Conservation (phyloP, 2,888 invertebrate genomes). For the Meteorus cinctellus region DNA sequence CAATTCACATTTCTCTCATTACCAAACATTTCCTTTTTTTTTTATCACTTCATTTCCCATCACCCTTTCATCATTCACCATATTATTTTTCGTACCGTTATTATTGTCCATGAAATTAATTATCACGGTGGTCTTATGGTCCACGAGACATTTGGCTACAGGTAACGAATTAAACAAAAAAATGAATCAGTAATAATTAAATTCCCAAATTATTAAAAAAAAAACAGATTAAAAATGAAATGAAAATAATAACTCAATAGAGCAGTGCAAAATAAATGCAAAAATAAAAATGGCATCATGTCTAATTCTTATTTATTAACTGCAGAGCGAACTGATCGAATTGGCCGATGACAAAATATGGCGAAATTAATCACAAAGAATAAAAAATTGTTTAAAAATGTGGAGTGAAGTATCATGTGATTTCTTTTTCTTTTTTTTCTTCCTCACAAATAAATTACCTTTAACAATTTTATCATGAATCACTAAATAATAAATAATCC, state of each 20-base stretch:
- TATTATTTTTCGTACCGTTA: conserved; percentile 22
- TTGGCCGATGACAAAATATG: too few relatives aligned
- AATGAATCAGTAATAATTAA: conserved; percentile 15
- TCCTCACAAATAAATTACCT: neutral
- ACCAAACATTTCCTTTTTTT: neutral
- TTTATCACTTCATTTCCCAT: neutral
- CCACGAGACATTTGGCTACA: conserved; percentile 70
- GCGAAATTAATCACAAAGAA: too few relatives aligned
- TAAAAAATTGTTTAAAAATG: too few relatives aligned
- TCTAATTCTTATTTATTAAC: neutral
- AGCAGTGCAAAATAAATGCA: neutral
- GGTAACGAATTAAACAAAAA: conserved; percentile 58
- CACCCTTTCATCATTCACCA: conserved; percentile 7
- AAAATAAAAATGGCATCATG: neutral
- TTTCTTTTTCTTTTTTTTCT: neutral
- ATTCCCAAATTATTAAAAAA: conserved; percentile 15
- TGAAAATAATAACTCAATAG: neutral
- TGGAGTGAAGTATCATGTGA: neutral
- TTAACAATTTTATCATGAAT: neutral
- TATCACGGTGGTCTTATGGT: conserved; percentile 66
- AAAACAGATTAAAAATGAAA: neutral
- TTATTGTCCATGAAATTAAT: conserved; percentile 47
- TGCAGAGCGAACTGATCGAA: too few relatives aligned
- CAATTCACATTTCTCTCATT: conserved; percentile 7
- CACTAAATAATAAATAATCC: neutral